A percentile compares a stretch with the other conserved stretches of the same genome.
Conservation (phyloP, 2,797 vertebrate genomes). For the Hippocampus kuda region DNA sequence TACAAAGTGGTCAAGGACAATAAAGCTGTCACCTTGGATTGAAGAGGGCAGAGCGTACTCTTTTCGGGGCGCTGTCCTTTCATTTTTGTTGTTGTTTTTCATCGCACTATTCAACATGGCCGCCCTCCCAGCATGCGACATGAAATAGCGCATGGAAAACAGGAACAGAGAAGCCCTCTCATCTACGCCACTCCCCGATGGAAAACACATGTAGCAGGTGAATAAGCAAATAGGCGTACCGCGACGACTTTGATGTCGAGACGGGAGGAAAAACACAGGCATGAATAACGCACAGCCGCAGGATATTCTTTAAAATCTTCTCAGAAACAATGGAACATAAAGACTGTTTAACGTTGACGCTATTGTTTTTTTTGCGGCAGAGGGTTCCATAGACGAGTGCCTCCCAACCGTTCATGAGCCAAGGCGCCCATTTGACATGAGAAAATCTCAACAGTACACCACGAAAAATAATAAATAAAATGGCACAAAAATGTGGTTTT, state of each 20-base stretch:
- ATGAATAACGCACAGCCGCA: conserved; percentile 30
- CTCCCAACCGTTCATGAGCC: no score
- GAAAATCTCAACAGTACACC: no score
- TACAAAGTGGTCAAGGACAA: conserved; percentile 51
- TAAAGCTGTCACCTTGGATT: conserved; percentile 55
- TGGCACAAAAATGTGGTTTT: no score
- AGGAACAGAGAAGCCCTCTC: conserved; percentile 40
- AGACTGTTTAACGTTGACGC: conserved; percentile 1
- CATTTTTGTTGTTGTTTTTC: not conserved
- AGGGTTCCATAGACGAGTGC: not conserved
- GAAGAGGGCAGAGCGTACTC: conserved; percentile 27
- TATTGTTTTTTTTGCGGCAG: not conserved
- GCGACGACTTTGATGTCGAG: conserved; percentile 48
- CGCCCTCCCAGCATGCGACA: conserved; percentile 29
- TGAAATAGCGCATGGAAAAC: conserved; percentile 35
- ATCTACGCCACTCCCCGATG: conserved; percentile 51
- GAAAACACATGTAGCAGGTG: conserved; percentile 57
- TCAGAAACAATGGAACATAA: conserved; percentile 2
- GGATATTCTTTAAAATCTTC: conserved; percentile 17
- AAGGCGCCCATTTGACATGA: no score
- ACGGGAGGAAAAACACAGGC: conserved; percentile 27
- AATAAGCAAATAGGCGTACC: conserved; percentile 48
- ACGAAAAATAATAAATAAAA: no score
- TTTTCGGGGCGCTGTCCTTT: conserved; percentile 35
- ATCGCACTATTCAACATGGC: conserved; percentile 33